Evolutionary conservation across 2,113 vertebrate species (phyloP).

Genomic region (Isurus oxyrinchus): DNA sequence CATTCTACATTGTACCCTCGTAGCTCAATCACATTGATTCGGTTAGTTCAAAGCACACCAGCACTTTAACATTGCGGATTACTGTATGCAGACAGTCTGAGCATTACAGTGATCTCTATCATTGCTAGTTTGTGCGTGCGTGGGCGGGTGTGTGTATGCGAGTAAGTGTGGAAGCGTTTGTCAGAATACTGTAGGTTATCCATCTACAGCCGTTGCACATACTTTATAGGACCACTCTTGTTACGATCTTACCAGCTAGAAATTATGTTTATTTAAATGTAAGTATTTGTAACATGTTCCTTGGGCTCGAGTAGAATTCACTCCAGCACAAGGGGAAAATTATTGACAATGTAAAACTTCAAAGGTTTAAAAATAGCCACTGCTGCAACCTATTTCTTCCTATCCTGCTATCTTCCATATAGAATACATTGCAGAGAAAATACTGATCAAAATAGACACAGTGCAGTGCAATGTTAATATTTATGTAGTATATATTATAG

Average conservation of each 20-base stretch:
- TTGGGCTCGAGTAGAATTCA: constrained; percentile 53
- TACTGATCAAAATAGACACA: constrained; percentile 51
- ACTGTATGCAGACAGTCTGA: constrained; percentile 47
- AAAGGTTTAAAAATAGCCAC: constrained; percentile 49
- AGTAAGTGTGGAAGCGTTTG: constrained; percentile 36
- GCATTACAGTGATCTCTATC: constrained; percentile 42
- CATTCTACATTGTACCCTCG: constrained; percentile 24
- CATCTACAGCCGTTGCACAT: constrained; percentile 46
- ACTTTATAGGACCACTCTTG: constrained; percentile 38
- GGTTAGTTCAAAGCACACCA: constrained; percentile 50
- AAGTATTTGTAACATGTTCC: constrained; percentile 47
- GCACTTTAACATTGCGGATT: constrained; percentile 51
- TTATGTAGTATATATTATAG: constrained; percentile 53
- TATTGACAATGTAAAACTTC: constrained; percentile 40
- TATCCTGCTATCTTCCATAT: constrained; percentile 50
- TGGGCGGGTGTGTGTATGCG: constrained; percentile 39
- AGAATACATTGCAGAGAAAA: constrained; percentile 48
- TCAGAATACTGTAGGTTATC: constrained; percentile 42
- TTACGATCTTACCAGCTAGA: constrained; percentile 45
- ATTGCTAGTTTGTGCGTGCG: constrained; percentile 42
- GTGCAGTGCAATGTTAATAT: constrained; percentile 54
- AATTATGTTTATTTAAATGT: constrained; percentile 46
- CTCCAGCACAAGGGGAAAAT: constrained; percentile 46
- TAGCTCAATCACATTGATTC: constrained; percentile 42
- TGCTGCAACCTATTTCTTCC: constrained; percentile 49